Evolutionary conservation across 2,797 vertebrate species (phyloP).

Genomic region (Orestias chungarensis): DNA sequence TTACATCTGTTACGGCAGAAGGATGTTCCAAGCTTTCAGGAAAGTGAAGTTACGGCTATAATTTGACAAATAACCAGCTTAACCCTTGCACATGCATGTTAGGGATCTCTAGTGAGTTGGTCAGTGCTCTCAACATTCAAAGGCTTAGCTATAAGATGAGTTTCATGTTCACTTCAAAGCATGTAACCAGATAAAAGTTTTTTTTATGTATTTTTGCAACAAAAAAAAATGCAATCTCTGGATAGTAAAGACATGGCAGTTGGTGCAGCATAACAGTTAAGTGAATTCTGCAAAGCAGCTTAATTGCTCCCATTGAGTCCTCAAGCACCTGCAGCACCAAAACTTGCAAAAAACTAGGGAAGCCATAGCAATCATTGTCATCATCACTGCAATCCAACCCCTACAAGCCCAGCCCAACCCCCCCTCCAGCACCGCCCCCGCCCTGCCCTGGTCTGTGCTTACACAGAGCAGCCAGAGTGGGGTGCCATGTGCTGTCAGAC

Average conservation of each 20-base stretch:
- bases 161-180: slow-evolving; percentile 75
- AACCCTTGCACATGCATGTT: slow-evolving; percentile 85
- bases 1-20: slow-evolving; percentile 44
- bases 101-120: slow-evolving; percentile 81
- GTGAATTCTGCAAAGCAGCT: slow-evolving; percentile 80
- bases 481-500: slow-evolving; percentile 80
- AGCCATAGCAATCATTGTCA: slow-evolving; percentile 82
- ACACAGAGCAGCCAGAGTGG: slow-evolving; percentile 80
- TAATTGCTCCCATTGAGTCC: slow-evolving; percentile 72
- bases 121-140: slow-evolving; percentile 80
- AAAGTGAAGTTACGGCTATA: slow-evolving; percentile 48
- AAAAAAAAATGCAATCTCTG: slow-evolving; percentile 61
- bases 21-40: slow-evolving; percentile 60
- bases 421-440: slow-evolving; percentile 3
- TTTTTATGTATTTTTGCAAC: slow-evolving; percentile 23
- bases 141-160: slow-evolving; percentile 72
- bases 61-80: slow-evolving; percentile 79
- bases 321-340: slow-evolving; percentile 83
- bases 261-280: slow-evolving; percentile 77
- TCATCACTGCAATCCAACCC: slow-evolving; percentile 76
- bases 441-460: slow-evolving; percentile 76
- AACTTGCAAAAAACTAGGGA: slow-evolving; percentile 81
- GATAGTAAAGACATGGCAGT: slow-evolving; percentile 74
- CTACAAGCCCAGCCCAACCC: slow-evolving; percentile 64
- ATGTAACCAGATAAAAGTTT: slow-evolving; percentile 53